Percentiles rank a stretch among this genome's conserved stretches.
These are phyloP conservation scores for Zeugodacus cucurbitae DNA, from an alignment of 1,140 invertebrate species.

Conservation along the genomic window DNA sequence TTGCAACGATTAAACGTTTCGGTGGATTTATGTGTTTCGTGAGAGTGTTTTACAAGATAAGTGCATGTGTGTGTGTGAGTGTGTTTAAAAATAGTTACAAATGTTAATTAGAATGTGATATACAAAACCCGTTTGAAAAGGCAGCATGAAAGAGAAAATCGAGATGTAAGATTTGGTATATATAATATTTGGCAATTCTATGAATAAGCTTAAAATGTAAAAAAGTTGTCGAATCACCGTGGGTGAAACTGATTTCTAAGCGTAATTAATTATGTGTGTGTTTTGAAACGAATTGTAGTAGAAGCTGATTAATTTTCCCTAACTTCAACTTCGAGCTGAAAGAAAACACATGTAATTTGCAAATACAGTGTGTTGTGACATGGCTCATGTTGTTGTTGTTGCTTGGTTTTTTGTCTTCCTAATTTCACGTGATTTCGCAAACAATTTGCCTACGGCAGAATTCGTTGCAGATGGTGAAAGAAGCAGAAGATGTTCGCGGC, in stretches of 20 bases:
- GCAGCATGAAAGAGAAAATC: constrained; percentile 31
- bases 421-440: constrained; percentile 22
- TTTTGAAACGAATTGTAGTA: no score
- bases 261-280: no score
- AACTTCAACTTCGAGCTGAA: no score
- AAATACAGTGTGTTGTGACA: no score
- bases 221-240: background rate
- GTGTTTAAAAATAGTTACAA: background rate
- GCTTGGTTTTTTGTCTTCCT: background rate
- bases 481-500: constrained; percentile 18
- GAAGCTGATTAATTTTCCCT: no score
- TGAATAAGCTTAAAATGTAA: background rate
- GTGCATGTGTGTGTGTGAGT: background rate
- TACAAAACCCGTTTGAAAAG: background rate
- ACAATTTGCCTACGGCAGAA: background rate
- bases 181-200: background rate
- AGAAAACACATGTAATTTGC: no score
- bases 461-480: constrained; percentile 35
- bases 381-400: background rate
- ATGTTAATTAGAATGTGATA: background rate
- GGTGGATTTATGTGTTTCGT: background rate
- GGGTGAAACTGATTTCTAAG: no score
- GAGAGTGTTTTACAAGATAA: background rate
- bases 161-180: background rate
- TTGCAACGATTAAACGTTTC: background rate